A percentile compares a stretch with the other conserved stretches of the same genome.
These are phyloP conservation scores for Allacma fusca DNA, from an alignment of 2,888 invertebrate genomes.

Conservation along the genomic window DNA sequence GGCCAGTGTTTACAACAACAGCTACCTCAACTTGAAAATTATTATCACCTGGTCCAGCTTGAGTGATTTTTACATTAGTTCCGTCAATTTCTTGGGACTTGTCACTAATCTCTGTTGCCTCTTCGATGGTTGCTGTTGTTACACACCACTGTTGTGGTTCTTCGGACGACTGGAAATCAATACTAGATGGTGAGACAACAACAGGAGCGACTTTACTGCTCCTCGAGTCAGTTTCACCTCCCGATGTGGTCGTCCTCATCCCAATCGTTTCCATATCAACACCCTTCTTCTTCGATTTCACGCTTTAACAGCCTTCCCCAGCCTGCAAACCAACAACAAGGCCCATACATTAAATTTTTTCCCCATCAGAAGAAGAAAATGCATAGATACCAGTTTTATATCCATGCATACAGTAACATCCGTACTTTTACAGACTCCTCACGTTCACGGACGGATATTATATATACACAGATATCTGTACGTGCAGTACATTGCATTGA, in stretches of 20 bases:
- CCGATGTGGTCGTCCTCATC: constrained; percentile 32
- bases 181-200: constrained; percentile 16
- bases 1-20: background rate
- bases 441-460: no score
- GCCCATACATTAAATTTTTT: background rate
- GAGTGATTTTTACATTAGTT: no score
- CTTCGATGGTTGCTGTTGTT: background rate
- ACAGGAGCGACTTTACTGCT: constrained; percentile 22
- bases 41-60: background rate
- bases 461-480: background rate
- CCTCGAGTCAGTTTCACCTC: constrained; percentile 30
- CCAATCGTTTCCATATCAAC: constrained; percentile 42
- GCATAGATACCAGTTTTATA: background rate
- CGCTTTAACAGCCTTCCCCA: constrained; percentile 30
- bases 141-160: constrained; percentile 11
- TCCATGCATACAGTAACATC: background rate
- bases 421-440: background rate
- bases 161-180: constrained; percentile 35
- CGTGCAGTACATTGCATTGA: background rate
- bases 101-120: background rate
- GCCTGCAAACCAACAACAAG: constrained; percentile 26
- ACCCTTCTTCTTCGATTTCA: constrained; percentile 31
- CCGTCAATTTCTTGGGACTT: background rate
- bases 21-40: constrained; percentile 1
- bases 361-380: background rate